Evolutionary conservation across 2,113 vertebrate species (phyloP).

Genomic region (Percopsis transmontana): DNA sequence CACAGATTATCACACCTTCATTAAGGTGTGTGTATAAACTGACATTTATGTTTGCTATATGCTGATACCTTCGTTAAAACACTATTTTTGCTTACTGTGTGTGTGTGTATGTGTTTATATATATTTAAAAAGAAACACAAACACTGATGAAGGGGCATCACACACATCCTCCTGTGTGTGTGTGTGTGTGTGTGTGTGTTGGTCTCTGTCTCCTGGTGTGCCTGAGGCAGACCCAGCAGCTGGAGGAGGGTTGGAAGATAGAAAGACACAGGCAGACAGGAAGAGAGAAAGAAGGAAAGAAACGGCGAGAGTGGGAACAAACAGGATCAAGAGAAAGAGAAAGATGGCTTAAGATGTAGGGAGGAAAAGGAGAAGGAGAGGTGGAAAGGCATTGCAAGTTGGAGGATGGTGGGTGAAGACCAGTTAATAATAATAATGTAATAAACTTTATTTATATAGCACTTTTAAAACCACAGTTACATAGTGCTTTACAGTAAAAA

Average conservation of each 20-base stretch:
- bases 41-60: background rate
- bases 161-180: background rate
- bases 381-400: background rate
- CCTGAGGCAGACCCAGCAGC: background rate
- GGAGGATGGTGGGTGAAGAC: background rate
- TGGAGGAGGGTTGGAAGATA: constrained; percentile 16
- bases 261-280: background rate
- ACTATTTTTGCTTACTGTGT: background rate
- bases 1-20: too few relatives aligned
- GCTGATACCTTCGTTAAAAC: background rate
- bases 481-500: too few relatives aligned
- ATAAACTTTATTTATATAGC: too few relatives aligned
- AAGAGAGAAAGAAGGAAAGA: constrained; percentile 20
- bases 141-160: background rate
- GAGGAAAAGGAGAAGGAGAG: constrained; percentile 2
- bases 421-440: too few relatives aligned
- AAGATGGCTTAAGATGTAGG: background rate
- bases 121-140: background rate
- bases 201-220: too few relatives aligned
- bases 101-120: background rate
- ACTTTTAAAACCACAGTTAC: too few relatives aligned
- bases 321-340: constrained; percentile 29
- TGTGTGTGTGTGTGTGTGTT: background rate
- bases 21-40: background rate
- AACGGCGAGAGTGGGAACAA: constrained; percentile 3